phyloP scores from a whole-genome alignment of 2,888 invertebrate genomes.

The Mechanitis mazaeus region DNA sequence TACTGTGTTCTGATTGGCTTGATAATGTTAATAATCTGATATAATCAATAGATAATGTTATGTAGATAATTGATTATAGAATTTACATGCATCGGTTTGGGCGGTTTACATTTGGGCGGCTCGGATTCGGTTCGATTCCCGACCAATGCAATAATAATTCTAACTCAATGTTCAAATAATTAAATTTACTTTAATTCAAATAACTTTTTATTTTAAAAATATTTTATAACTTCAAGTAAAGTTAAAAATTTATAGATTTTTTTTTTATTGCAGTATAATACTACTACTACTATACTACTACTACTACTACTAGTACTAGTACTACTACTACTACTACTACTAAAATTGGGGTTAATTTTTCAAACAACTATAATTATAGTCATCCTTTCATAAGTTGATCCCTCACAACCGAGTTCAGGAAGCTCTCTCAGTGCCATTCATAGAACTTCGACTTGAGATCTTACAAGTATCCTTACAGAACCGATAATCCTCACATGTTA shows the following conservation, averaged over 20 bases:
- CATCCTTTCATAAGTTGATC: not conserved
- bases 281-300: too few species aligned
- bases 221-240: not conserved
- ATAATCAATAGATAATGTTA: too few species aligned
- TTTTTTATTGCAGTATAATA: not conserved
- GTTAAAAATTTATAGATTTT: not conserved
- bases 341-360: too few species aligned
- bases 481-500: slow-evolving; percentile 35
- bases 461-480: slow-evolving; percentile 21
- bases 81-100: slow-evolving; percentile 58
- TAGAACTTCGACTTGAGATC: slow-evolving; percentile 10
- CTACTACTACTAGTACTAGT: too few species aligned
- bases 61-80: too few species aligned
- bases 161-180: slow-evolving; percentile 21
- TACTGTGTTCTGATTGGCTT: too few species aligned
- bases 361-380: too few species aligned
- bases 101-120: slow-evolving; percentile 76
- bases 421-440: not conserved
- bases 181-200: too few species aligned
- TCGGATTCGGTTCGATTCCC: slow-evolving; percentile 77
- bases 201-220: too few species aligned
- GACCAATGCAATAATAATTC: slow-evolving; percentile 63
- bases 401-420: not conserved
- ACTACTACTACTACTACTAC: too few species aligned
- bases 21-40: too few species aligned